Evolutionary conservation across 2,888 invertebrate species (phyloP).

Genomic region (Morpho helenor): DNA sequence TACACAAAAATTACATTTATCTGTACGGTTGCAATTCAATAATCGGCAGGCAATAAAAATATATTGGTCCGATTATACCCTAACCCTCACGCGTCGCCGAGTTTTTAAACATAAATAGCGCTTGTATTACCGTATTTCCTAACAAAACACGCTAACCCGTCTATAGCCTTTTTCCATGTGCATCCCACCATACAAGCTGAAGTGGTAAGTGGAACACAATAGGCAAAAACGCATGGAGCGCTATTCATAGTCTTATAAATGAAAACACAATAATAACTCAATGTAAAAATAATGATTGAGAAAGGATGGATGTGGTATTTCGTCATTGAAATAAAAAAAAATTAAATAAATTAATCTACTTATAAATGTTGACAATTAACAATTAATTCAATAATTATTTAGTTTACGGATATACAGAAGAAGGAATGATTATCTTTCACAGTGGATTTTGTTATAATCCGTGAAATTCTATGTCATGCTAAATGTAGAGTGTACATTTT

Average conservation of each 20-base stretch:
- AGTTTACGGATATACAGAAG: background rate
- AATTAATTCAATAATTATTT: background rate
- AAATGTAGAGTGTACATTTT: slow-evolving; percentile 14
- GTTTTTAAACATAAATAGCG: slow-evolving; percentile 26
- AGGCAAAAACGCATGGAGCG: slow-evolving; percentile 65
- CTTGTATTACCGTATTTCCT: slow-evolving; percentile 53
- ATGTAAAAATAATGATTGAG: slow-evolving; percentile 31
- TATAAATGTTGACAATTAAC: too few species aligned
- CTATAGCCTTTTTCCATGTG: slow-evolving; percentile 54
- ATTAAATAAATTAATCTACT: too few species aligned
- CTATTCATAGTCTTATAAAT: slow-evolving; percentile 66
- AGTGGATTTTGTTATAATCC: too few species aligned
- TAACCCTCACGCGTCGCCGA: slow-evolving; percentile 15
- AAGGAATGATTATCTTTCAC: background rate
- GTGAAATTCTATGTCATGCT: slow-evolving; percentile 28
- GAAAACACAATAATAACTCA: slow-evolving; percentile 71
- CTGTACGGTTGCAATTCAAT: background rate
- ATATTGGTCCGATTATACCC: slow-evolving; percentile 10
- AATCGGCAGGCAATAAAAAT: slow-evolving; percentile 11
- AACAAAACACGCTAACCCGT: slow-evolving; percentile 32
- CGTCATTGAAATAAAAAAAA: background rate
- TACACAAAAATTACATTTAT: too few species aligned
- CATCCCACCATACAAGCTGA: slow-evolving; percentile 65
- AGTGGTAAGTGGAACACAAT: slow-evolving; percentile 56
- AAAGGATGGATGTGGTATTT: slow-evolving; percentile 39